Percentiles rank a stretch among this genome's conserved stretches.
These are phyloP conservation scores for Andrena marginata DNA, from an alignment of 2,888 invertebrate species.

Conservation along the genomic window DNA sequence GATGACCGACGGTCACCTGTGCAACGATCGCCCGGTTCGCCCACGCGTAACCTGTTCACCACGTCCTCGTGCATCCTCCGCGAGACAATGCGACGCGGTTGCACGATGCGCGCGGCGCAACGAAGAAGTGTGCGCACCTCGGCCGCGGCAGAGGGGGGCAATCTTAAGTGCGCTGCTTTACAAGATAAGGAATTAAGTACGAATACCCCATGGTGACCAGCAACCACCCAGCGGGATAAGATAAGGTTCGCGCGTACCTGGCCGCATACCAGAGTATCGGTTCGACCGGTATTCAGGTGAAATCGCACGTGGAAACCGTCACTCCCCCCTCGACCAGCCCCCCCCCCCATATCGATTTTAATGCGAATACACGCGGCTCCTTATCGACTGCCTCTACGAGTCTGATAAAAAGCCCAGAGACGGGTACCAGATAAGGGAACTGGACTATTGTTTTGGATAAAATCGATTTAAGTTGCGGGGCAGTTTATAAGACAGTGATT, in stretches of 20 bases:
- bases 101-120: slow-evolving; percentile 30
- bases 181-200: slow-evolving; percentile 83
- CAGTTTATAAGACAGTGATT: not conserved
- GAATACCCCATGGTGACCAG: slow-evolving; percentile 76
- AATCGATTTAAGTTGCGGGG: slow-evolving; percentile 15
- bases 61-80: slow-evolving; percentile 17
- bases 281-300: slow-evolving; percentile 40
- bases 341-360: slow-evolving; percentile 33
- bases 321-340: not conserved
- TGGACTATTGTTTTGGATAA: slow-evolving; percentile 34
- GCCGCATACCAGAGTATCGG: slow-evolving; percentile 57
- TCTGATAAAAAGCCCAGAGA: slow-evolving; percentile 2
- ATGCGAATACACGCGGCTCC: slow-evolving; percentile 4
- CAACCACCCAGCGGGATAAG: slow-evolving; percentile 76
- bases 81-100: slow-evolving; percentile 71
- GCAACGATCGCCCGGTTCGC: slow-evolving; percentile 74
- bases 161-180: slow-evolving; percentile 82
- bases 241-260: slow-evolving; percentile 70
- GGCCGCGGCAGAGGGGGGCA: slow-evolving; percentile 69
- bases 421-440: not conserved
- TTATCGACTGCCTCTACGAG: not conserved
- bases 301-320: slow-evolving; percentile 31
- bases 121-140: slow-evolving; percentile 24
- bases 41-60: slow-evolving; percentile 76
- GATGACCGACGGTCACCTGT: slow-evolving; percentile 74